Evolutionary conservation across 2,113 vertebrate species (phyloP).

Genomic region (Pomatostomus ruficeps): DNA sequence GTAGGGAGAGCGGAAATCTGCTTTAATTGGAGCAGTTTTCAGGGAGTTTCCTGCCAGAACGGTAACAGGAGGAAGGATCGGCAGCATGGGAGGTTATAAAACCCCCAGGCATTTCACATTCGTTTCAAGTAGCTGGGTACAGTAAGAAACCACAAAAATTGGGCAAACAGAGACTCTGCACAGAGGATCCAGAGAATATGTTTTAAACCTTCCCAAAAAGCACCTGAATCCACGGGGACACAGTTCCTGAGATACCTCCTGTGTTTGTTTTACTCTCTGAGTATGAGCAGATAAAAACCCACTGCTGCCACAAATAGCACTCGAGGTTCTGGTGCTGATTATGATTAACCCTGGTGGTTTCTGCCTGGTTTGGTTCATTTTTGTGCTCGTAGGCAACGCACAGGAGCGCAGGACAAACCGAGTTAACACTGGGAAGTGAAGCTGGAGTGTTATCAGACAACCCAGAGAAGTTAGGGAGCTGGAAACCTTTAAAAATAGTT

Average conservation of each 20-base stretch:
- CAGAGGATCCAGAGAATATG: accelerated
- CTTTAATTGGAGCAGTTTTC: not conserved
- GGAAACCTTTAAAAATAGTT: not conserved
- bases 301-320: not conserved
- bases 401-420: not conserved
- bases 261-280: not conserved
- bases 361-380: not conserved
- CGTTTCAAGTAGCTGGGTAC: not conserved
- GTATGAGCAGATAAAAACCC: not conserved
- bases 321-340: not conserved
- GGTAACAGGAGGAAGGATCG: not conserved
- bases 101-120: not conserved
- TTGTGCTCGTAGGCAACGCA: not conserved
- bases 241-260: not conserved
- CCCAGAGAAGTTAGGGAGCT: not conserved
- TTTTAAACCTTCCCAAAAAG: not conserved
- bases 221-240: not conserved
- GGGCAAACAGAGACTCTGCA: not conserved
- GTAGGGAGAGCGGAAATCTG: not conserved
- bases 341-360: not conserved
- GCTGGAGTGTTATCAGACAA: not conserved
- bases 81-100: not conserved
- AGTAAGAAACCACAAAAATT: not conserved
- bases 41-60: not conserved
- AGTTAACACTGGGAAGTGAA: not conserved